These are phyloP conservation scores for Drosophila nr. medialis DNA, from an alignment of 2,888 invertebrate species.

Conservation along the genomic window DNA sequence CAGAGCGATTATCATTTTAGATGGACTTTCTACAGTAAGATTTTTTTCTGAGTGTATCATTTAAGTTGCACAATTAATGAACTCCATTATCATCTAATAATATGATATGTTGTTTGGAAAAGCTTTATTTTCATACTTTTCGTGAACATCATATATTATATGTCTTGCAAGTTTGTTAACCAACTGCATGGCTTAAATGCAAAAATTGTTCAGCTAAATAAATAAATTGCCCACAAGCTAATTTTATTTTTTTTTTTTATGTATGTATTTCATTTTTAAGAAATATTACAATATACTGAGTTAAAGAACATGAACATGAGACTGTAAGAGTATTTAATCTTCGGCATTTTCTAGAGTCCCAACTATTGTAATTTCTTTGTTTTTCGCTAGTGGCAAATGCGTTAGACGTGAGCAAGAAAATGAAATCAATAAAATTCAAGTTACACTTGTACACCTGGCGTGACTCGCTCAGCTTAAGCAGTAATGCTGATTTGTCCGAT, in stretches of 20 bases:
- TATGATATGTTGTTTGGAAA: too few species aligned
- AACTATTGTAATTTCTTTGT: background rate
- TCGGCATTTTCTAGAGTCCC: background rate
- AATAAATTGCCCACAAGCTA: too few species aligned
- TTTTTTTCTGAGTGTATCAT: too few species aligned
- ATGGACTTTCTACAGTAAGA: too few species aligned
- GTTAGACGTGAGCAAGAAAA: constrained; percentile 26
- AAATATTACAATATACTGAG: background rate
- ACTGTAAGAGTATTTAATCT: constrained; percentile 7
- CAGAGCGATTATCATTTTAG: too few species aligned
- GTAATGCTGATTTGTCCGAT: constrained; percentile 53
- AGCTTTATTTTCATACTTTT: too few species aligned
- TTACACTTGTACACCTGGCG: constrained; percentile 23
- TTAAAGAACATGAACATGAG: background rate
- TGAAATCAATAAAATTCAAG: constrained; percentile 37
- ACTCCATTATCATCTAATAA: too few species aligned
- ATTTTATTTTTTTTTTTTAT: background rate
- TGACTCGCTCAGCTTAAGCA: constrained; percentile 42
- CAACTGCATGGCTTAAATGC: too few species aligned
- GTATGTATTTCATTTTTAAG: background rate
- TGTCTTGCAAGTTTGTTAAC: too few species aligned
- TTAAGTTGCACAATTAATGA: too few species aligned
- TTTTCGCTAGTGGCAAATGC: constrained; percentile 15
- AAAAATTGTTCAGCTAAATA: too few species aligned
- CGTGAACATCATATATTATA: too few species aligned